Evolutionary conservation across 2,888 invertebrate species (phyloP).

Genomic region (Acronicta leporina): DNA sequence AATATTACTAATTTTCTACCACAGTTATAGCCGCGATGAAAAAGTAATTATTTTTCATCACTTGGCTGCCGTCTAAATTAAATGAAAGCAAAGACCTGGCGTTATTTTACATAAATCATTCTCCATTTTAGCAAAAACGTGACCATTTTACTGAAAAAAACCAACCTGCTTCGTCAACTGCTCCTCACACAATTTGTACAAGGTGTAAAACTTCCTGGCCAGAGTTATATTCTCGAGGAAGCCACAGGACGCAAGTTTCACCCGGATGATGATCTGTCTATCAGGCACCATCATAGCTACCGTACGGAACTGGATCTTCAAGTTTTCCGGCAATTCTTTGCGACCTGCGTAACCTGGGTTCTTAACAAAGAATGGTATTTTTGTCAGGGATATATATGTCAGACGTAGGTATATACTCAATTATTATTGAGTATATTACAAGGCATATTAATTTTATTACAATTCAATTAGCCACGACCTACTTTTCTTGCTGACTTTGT

Average conservation of each 20-base stretch:
- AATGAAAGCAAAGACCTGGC: too few species aligned
- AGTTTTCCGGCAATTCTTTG: slow-evolving; percentile 98
- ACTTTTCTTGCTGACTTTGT: too few species aligned
- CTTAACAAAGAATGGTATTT: slow-evolving; percentile 82
- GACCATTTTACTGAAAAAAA: background rate
- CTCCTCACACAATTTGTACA: slow-evolving; percentile 99
- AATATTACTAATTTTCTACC: too few species aligned
- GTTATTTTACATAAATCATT: too few species aligned
- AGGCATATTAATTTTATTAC: background rate
- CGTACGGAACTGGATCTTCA: slow-evolving; percentile 99
- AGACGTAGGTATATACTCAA: too few species aligned
- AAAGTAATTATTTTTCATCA: too few species aligned
- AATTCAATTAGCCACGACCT: too few species aligned
- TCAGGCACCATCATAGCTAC: slow-evolving; percentile 99
- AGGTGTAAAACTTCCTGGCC: slow-evolving; percentile 98
- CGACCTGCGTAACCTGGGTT: slow-evolving; percentile 99
- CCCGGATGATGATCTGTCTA: slow-evolving; percentile 98
- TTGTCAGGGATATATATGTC: background rate
- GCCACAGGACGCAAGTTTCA: slow-evolving; percentile 98
- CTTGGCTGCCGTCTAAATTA: too few species aligned
- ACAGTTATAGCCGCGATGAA: too few species aligned
- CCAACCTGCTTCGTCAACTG: slow-evolving; percentile 97
- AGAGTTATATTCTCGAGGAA: slow-evolving; percentile 98
- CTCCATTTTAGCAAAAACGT: too few species aligned
- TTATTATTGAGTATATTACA: too few species aligned